Base-by-base conservation (phyloP, 1,140 invertebrate genomes). In the Drosophila orosa region DNA sequence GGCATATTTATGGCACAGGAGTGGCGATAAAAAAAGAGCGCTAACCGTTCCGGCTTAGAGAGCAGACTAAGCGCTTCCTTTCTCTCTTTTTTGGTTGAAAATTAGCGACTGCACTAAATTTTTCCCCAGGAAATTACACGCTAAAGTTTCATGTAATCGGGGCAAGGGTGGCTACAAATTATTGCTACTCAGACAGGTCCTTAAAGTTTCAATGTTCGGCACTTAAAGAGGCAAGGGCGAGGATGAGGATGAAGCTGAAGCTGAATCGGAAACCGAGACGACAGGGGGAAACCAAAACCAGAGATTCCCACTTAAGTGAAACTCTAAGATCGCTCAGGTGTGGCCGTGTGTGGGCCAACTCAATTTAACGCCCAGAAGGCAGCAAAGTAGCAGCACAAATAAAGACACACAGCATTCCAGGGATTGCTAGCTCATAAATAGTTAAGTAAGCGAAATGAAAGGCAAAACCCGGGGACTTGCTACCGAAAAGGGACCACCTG, bases 381-480 rank as follows among this genome's bases (percentile, higher is more conserved):
- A 89, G 84, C 73, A 89, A 87, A 89, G 77, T 89, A 89, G 80
- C 84, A 89, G 84, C 83, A 87, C 83, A 86, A 89, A 89, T 89
- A 89, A 89, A 89, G 84, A 84, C 80, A 63, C 83, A 87, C 76
- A 77, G 77, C 84, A 81, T 84, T 90, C 83, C 83, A 68, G 82
- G 83, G 83, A 87, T 87, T 87, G 83, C 83, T 84, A 89, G 84
- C 83, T 87, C 80, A 89, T 89, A 89, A 89, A 89, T 89, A 89
- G 84, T 89, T 89, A 89, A 89, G 84, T 67, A 89, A 68, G 67
- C 84, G 73, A 87, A 83, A 77, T 82, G 79, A 87, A 87, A 87
- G 80, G 80, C 73, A 84, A 79, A 48, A 45, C 58, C 42, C 39
- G 47, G 35, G 47, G 31, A 33, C 27, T 22, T 13, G n/a, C 22